A percentile compares a stretch with the other conserved stretches of the same genome.
Conservation (phyloP, 1,140 invertebrate species). For the Zaprionus africanus region DNA sequence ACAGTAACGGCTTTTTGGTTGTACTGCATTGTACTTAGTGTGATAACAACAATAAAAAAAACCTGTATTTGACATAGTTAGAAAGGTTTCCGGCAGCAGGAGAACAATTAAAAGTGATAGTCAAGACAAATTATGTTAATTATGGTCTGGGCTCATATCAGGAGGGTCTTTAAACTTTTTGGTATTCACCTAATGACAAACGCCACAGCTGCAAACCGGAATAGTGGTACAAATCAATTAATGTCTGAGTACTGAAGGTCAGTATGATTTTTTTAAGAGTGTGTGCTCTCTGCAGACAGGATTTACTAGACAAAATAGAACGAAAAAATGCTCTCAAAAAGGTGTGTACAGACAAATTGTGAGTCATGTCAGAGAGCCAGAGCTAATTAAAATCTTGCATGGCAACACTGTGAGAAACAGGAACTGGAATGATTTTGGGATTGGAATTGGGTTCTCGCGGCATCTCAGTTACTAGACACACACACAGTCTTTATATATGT, state of each 20-base stretch:
- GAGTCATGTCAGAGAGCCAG: conserved; percentile 29
- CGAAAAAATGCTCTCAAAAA: conserved; percentile 11
- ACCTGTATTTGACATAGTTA: conserved; percentile 42
- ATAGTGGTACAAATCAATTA: conserved; percentile 69
- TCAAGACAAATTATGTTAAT: conserved; percentile 75
- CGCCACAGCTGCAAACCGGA: conserved; percentile 57
- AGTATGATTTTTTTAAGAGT: conserved; percentile 16
- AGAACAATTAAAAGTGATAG: conserved; percentile 76
- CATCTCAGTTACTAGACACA: conserved; percentile 25
- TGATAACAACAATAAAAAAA: conserved; percentile 32
- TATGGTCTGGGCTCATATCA: conserved; percentile 37
- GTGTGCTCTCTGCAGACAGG: conserved; percentile 57
- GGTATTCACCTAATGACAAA: conserved; percentile 50
- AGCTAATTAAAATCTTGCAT: conserved; percentile 41
- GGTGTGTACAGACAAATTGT: conserved; percentile 36
- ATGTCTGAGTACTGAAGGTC: conserved; percentile 60
- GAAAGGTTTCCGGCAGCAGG: conserved; percentile 56
- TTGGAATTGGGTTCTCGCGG: background rate
- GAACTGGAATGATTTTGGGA: conserved; percentile 12
- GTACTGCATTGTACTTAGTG: background rate
- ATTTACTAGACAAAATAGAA: conserved; percentile 35
- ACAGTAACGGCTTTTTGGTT: conserved; percentile 38
- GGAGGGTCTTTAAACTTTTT: conserved; percentile 53
- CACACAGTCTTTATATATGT: background rate
- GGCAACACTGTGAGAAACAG: conserved; percentile 8